Evolutionary conservation across 2,888 invertebrate species (phyloP).

Genomic region (Achlya flavicornis): DNA sequence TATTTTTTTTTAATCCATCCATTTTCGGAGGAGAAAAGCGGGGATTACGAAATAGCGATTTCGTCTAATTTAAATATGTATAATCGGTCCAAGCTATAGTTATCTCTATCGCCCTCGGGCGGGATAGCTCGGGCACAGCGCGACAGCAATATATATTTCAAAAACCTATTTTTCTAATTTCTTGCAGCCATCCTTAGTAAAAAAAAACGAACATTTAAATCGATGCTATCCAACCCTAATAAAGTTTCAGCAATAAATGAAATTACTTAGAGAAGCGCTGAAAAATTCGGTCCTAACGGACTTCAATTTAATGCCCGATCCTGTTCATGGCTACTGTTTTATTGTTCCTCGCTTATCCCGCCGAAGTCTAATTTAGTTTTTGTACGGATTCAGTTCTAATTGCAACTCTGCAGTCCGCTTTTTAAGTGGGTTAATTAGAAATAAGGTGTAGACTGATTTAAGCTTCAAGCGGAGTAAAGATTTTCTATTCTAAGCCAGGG

Average conservation of each 20-base stretch:
- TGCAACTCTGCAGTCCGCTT: constrained; percentile 4
- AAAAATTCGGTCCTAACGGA: constrained; percentile 6
- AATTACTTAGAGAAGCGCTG: constrained; percentile 1
- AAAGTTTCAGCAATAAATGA: neutral
- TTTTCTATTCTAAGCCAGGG: neutral
- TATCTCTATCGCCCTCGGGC: too few relatives aligned
- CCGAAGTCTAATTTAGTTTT: neutral
- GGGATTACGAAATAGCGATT: too few relatives aligned
- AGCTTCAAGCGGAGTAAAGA: neutral
- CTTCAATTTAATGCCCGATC: neutral
- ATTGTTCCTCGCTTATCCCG: constrained; percentile 9
- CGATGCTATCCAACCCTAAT: neutral
- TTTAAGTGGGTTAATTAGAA: neutral
- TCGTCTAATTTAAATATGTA: too few relatives aligned
- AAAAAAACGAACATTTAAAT: neutral
- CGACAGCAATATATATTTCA: too few relatives aligned
- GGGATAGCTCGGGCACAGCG: too few relatives aligned
- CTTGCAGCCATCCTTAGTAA: too few relatives aligned
- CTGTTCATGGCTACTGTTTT: neutral
- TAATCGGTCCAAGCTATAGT: too few relatives aligned
- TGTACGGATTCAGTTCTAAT: constrained; percentile 5
- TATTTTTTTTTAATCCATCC: too few relatives aligned
- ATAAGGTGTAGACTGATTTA: constrained; percentile 6
- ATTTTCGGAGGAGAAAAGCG: too few relatives aligned
- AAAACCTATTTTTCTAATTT: too few relatives aligned